These are phyloP conservation scores for Drosophila leontia DNA, from an alignment of 1,140 invertebrate species.

Conservation along the genomic window DNA sequence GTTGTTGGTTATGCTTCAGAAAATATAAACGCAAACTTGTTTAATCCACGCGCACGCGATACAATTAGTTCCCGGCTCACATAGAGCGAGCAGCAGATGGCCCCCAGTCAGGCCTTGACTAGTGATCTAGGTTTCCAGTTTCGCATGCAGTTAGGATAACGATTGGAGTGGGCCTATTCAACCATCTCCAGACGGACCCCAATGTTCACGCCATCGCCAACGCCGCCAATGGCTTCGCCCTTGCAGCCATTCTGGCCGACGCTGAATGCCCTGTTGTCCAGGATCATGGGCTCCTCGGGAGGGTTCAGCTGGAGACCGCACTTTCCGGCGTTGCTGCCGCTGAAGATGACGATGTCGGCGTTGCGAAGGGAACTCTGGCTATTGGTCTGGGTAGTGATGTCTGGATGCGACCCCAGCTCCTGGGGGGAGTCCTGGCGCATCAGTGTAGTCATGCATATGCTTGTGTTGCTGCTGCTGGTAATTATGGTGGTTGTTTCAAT, in stretches of 20 bases:
- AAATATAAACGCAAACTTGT: slow-evolving; percentile 67
- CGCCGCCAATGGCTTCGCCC: slow-evolving; percentile 39
- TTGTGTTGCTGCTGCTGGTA: slow-evolving; percentile 52
- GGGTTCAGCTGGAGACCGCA: slow-evolving; percentile 14
- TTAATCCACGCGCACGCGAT: slow-evolving; percentile 55
- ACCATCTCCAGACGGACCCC: slow-evolving; percentile 43
- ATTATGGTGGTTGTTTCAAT: slow-evolving; percentile 67
- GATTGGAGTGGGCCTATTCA: slow-evolving; percentile 44
- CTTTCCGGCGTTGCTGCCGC: slow-evolving; percentile 2
- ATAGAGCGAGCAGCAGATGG: slow-evolving; percentile 19
- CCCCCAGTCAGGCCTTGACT: slow-evolving; percentile 26
- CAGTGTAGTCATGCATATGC: slow-evolving; percentile 61
- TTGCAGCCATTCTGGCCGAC: slow-evolving; percentile 24
- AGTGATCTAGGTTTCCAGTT: slow-evolving; percentile 8
- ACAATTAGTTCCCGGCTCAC: slow-evolving; percentile 28
- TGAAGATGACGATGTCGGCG: slow-evolving; percentile 34
- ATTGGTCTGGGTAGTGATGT: neutral
- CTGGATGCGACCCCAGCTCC: slow-evolving; percentile 9
- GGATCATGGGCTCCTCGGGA: neutral
- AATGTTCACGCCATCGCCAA: slow-evolving; percentile 60
- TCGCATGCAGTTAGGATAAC: slow-evolving; percentile 8
- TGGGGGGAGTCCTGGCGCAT: slow-evolving; percentile 25
- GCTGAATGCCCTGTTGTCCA: neutral
- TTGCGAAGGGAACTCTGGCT: slow-evolving; percentile 9
- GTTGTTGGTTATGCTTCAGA: slow-evolving; percentile 46